Conservation (phyloP, 2,797 vertebrate species). For the Micropoecilia bifurca region DNA sequence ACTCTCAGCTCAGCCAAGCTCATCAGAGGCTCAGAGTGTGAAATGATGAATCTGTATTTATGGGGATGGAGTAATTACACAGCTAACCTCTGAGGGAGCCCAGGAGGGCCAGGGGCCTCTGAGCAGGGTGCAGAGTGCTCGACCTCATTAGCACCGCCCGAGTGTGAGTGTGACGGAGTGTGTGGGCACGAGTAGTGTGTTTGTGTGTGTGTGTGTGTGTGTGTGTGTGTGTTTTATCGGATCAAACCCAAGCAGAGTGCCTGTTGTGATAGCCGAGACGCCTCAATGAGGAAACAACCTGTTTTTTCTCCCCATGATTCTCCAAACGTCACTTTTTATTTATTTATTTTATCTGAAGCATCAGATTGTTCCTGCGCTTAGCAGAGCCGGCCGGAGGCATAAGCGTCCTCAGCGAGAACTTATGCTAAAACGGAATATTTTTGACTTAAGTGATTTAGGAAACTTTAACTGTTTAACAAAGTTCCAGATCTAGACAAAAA, state of each 20-base stretch:
- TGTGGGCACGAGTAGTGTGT: conserved; percentile 77
- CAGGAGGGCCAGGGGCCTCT: conserved; percentile 88
- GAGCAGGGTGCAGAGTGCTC: conserved; percentile 89
- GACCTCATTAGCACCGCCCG: conserved; percentile 93
- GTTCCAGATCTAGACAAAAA: neutral
- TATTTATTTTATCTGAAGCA: neutral
- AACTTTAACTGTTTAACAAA: neutral
- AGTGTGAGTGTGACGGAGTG: conserved; percentile 83
- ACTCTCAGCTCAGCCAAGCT: conserved; percentile 86
- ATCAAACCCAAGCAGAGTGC: conserved; percentile 40
- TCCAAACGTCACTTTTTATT: neutral
- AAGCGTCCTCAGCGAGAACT: neutral
- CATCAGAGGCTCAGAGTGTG: conserved; percentile 89
- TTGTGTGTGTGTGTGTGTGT: conserved; percentile 80
- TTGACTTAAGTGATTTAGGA: too few relatives aligned
- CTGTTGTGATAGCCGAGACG: conserved; percentile 47
- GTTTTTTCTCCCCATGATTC: neutral
- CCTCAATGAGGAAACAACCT: conserved; percentile 37
- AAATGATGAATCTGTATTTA: conserved; percentile 96
- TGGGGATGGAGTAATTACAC: conserved; percentile 91
- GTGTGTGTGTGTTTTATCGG: conserved; percentile 71
- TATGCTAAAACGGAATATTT: neutral
- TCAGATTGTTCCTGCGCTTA: neutral
- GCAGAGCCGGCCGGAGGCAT: neutral
- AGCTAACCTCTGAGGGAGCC: conserved; percentile 92